Percentiles rank a stretch among this genome's conserved stretches.
phyloP scores from a whole-genome alignment of 2,797 vertebrate species.

The Brachymystax lenok region DNA sequence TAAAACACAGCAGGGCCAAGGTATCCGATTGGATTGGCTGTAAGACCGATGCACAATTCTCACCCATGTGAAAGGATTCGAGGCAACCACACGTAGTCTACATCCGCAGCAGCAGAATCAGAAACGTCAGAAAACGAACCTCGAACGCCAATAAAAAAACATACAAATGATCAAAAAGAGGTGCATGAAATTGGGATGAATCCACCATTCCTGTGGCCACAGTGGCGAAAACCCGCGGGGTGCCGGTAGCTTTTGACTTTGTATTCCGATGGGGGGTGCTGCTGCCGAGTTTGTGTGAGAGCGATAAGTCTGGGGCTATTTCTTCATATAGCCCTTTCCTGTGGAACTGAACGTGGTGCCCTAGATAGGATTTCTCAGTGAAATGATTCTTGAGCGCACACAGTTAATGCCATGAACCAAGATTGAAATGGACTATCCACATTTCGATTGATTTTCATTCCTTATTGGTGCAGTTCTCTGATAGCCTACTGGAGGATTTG shows the following conservation, averaged over 20 bases:
- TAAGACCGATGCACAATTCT: slow-evolving; percentile 61
- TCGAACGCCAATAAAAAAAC: slow-evolving; percentile 53
- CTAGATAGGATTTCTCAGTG: slow-evolving; percentile 39
- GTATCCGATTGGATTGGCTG: slow-evolving; percentile 61
- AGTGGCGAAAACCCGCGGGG: slow-evolving; percentile 30
- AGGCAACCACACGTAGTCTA: slow-evolving; percentile 16
- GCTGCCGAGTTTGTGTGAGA: slow-evolving; percentile 67
- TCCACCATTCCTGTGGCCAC: slow-evolving; percentile 50
- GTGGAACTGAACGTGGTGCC: slow-evolving; percentile 31
- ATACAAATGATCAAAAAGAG: slow-evolving; percentile 61
- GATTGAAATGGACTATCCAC: neutral
- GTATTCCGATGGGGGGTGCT: slow-evolving; percentile 63
- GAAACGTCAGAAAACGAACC: slow-evolving; percentile 58
- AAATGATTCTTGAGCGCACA: neutral
- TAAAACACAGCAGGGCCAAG: slow-evolving; percentile 59
- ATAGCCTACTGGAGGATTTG: neutral
- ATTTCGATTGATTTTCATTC: neutral
- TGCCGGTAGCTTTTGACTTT: slow-evolving; percentile 50
- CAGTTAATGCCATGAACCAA: neutral
- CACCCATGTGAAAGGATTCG: slow-evolving; percentile 62
- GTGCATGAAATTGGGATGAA: slow-evolving; percentile 55
- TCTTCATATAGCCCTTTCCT: slow-evolving; percentile 1
- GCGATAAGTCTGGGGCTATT: slow-evolving; percentile 58
- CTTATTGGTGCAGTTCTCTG: slow-evolving; percentile 6
- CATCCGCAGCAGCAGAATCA: slow-evolving; percentile 59